Evolutionary conservation across 2,888 invertebrate species (phyloP).

Genomic region (Aporophyla lueneburgensis): DNA sequence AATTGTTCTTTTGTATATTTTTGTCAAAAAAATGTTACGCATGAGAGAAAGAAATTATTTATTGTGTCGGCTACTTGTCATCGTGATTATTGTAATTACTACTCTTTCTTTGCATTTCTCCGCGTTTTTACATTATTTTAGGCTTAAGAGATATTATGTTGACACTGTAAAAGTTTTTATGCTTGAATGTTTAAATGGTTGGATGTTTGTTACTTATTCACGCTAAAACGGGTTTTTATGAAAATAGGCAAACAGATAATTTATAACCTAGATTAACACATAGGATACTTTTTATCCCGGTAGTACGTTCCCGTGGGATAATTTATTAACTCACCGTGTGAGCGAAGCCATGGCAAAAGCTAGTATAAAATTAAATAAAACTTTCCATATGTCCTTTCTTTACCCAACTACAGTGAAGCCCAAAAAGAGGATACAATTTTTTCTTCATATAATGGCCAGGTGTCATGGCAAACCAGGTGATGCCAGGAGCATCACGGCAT

Average conservation of each 20-base stretch:
- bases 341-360: no score
- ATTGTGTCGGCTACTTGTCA: constrained; percentile 56
- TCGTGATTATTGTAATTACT: constrained; percentile 11
- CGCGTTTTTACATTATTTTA: neutral
- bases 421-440: neutral
- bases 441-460: neutral
- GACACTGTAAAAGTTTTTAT: neutral
- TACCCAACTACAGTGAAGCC: neutral
- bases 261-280: no score
- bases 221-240: no score
- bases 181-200: neutral
- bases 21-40: constrained; percentile 46
- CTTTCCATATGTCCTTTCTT: no score
- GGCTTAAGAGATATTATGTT: neutral
- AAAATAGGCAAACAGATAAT: no score
- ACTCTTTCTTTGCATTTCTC: constrained; percentile 7
- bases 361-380: no score
- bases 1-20: constrained; percentile 44
- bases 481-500: no score
- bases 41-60: constrained; percentile 46
- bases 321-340: no score
- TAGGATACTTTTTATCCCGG: no score
- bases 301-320: no score
- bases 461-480: no score
- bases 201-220: no score